Conservation (phyloP, 2,888 invertebrate species). For the Lasioglossum oenotherae region DNA sequence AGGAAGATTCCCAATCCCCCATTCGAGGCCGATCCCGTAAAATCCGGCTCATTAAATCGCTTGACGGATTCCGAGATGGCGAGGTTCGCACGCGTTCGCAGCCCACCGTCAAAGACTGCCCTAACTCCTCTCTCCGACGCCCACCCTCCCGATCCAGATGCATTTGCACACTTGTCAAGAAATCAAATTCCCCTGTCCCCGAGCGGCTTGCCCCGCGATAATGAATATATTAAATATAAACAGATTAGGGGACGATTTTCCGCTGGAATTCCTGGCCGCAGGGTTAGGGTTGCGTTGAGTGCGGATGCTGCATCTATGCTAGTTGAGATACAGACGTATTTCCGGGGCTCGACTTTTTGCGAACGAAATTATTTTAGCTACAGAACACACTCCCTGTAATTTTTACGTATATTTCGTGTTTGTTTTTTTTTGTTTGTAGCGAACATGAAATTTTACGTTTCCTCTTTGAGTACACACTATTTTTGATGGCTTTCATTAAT, state of each 20-base stretch:
- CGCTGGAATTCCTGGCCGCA: neutral
- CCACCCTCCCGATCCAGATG: neutral
- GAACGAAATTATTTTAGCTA: neutral
- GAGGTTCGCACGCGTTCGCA: constrained; percentile 52
- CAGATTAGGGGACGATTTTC: constrained; percentile 40
- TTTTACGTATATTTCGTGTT: neutral
- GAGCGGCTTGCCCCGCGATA: constrained; percentile 20
- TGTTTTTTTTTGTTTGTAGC: neutral
- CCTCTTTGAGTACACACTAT: neutral
- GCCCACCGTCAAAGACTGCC: constrained; percentile 53
- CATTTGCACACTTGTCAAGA: constrained; percentile 38
- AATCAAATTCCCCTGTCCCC: constrained; percentile 38
- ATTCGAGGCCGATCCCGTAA: constrained; percentile 70
- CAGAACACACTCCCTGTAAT: no score
- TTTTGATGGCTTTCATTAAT: neutral
- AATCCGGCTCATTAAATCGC: constrained; percentile 76
- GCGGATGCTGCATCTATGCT: neutral
- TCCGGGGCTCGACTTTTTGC: neutral
- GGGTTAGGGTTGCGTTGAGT: neutral
- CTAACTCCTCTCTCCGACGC: neutral
- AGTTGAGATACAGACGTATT: neutral
- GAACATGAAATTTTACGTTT: neutral
- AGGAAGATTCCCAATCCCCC: constrained; percentile 48
- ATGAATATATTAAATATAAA: constrained; percentile 54
- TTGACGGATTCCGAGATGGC: constrained; percentile 62